A percentile compares a stretch with the other conserved stretches of the same genome.
Evolutionary conservation across 2,797 vertebrate species (phyloP).

Genomic region (Muraenolepis orangiensis): DNA sequence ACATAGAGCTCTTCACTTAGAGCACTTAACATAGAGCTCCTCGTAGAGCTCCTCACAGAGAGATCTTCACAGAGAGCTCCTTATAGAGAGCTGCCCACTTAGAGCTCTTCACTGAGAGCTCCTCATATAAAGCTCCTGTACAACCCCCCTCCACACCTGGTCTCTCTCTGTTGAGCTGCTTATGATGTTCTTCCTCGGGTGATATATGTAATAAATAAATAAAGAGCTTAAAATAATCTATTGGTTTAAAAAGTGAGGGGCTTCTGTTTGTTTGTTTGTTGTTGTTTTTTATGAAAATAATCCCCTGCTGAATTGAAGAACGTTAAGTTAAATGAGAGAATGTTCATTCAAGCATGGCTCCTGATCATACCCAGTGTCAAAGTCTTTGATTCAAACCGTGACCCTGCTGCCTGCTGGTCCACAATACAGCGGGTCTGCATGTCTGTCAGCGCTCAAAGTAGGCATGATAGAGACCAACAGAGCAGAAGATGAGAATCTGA

Average conservation of each 20-base stretch:
- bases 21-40: no score
- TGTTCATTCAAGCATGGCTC: neutral
- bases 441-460: neutral
- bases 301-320: neutral
- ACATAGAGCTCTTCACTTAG: neutral
- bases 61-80: no score
- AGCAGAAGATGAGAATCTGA: neutral
- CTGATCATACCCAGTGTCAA: neutral
- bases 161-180: neutral
- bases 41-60: no score
- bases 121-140: no score
- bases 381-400: neutral
- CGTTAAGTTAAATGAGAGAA: neutral
- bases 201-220: conserved; percentile 18
- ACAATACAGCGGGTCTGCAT: neutral
- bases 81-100: no score
- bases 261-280: neutral
- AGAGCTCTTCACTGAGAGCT: no score
- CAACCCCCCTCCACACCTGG: no score
- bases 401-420: neutral
- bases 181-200: neutral
- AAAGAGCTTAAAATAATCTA: conserved; percentile 4
- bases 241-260: neutral
- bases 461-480: neutral
- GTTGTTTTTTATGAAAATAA: neutral